phyloP scores from a whole-genome alignment of 2,113 vertebrate species.

The Dicrurus megarhynchus region DNA sequence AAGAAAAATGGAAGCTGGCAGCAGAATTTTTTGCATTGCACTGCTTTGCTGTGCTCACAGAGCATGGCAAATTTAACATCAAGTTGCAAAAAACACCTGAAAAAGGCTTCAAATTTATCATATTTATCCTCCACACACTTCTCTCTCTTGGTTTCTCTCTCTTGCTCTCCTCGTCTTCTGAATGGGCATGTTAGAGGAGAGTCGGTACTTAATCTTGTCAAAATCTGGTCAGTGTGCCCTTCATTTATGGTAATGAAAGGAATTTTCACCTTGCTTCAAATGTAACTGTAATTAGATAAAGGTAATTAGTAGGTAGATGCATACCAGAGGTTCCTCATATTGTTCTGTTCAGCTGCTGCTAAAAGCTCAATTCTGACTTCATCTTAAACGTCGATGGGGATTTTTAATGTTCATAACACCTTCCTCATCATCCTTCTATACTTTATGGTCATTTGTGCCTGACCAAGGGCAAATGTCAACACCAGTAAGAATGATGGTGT shows the following conservation, averaged over 20 bases:
- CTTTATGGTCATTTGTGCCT: background rate
- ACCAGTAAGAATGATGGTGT: background rate
- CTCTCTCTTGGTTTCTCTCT: background rate
- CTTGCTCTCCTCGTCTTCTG: background rate
- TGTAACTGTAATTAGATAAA: conserved; percentile 62
- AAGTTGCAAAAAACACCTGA: conserved; percentile 52
- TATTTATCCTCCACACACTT: conserved; percentile 42
- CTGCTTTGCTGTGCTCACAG: background rate
- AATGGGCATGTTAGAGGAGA: background rate
- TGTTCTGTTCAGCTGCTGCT: background rate
- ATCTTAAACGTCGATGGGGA: background rate
- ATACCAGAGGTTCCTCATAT: background rate
- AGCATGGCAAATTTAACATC: conserved; percentile 5
- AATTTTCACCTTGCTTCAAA: conserved; percentile 92
- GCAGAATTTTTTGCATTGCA: conserved; percentile 31
- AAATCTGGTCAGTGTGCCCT: conserved; percentile 57
- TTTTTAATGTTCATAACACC: background rate
- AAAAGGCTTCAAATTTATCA: conserved; percentile 52
- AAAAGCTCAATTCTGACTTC: background rate
- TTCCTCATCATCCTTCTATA: background rate
- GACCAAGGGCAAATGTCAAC: background rate
- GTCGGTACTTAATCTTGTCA: conserved; percentile 38
- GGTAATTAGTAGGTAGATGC: background rate
- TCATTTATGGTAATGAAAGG: conserved; percentile 50
- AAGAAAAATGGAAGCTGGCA: conserved; percentile 58